A percentile compares a stretch with the other conserved stretches of the same genome.
Evolutionary conservation across 2,797 vertebrate genomes (phyloP).

Genomic region (Spondyliosoma cantharus): DNA sequence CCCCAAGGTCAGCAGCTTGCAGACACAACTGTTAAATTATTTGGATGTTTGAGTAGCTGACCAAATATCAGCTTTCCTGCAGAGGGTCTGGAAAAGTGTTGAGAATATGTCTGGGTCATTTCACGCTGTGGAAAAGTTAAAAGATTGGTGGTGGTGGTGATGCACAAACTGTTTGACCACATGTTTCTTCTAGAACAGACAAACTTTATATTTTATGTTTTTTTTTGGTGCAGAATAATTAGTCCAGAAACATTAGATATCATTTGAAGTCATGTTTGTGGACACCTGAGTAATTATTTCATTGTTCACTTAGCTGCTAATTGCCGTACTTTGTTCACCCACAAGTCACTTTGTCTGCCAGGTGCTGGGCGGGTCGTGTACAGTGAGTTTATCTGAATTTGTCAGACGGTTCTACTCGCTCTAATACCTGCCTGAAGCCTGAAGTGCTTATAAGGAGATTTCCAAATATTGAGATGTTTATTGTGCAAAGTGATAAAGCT

Average conservation of each 20-base stretch:
- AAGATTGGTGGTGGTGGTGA: background rate
- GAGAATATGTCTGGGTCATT: background rate
- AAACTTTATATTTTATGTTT: background rate
- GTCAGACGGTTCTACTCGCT: too few relatives aligned
- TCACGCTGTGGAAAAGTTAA: constrained; percentile 5
- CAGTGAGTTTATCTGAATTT: background rate
- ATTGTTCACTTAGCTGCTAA: constrained; percentile 3
- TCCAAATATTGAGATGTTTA: too few relatives aligned
- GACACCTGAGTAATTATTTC: background rate
- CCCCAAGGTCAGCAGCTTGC: constrained; percentile 87
- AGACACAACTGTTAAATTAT: background rate
- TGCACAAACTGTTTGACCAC: background rate
- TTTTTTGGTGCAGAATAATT: background rate
- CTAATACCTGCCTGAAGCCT: too few relatives aligned
- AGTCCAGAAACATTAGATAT: background rate
- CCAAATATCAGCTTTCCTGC: background rate
- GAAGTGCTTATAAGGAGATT: too few relatives aligned
- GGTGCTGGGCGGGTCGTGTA: background rate
- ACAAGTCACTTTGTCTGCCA: background rate
- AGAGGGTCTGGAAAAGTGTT: background rate
- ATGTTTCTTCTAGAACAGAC: background rate
- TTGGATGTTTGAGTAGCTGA: constrained; percentile 21
- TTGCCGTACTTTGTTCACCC: background rate
- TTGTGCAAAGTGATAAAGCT: too few relatives aligned
- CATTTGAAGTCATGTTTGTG: constrained; percentile 1